Conservation (phyloP, 2,113 vertebrate genomes). For the Synodontis membranacea region DNA sequence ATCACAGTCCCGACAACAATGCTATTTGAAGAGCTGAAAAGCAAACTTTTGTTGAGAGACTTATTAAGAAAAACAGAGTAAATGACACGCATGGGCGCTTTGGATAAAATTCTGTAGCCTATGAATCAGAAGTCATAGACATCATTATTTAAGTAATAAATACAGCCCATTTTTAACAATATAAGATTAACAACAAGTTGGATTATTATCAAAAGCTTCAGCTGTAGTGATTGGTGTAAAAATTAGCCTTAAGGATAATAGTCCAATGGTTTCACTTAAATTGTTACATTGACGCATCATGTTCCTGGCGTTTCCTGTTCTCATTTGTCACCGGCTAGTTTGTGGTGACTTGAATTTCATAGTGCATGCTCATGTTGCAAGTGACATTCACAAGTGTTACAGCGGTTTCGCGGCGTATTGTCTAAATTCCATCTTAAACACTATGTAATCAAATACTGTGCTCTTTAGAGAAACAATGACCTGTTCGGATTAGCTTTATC, state of each 20-base stretch:
- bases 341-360: conserved; percentile 21
- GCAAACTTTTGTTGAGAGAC: not conserved
- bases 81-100: not conserved
- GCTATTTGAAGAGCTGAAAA: not conserved
- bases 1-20: not conserved
- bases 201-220: not conserved
- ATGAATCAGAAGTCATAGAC: not conserved
- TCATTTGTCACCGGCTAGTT: conserved; percentile 5
- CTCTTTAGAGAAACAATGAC: not conserved
- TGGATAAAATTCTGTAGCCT: not conserved
- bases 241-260: not conserved
- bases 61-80: not conserved
- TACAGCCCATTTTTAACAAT: not conserved
- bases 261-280: not conserved
- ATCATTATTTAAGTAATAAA: not conserved
- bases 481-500: not conserved
- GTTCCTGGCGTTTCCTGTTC: conserved; percentile 3
- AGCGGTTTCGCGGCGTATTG: conserved; percentile 8
- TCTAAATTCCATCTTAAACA: conserved; percentile 5
- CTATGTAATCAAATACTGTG: not conserved
- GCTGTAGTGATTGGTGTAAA: not conserved
- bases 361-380: not conserved
- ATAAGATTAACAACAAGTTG: not conserved
- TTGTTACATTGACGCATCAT: not conserved
- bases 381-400: conserved; percentile 8